Evolutionary conservation across 2,797 vertebrate species (phyloP), one percentile per base, ranked within the genome.

Genomic region (Silurus lanzhouensis): DNA sequence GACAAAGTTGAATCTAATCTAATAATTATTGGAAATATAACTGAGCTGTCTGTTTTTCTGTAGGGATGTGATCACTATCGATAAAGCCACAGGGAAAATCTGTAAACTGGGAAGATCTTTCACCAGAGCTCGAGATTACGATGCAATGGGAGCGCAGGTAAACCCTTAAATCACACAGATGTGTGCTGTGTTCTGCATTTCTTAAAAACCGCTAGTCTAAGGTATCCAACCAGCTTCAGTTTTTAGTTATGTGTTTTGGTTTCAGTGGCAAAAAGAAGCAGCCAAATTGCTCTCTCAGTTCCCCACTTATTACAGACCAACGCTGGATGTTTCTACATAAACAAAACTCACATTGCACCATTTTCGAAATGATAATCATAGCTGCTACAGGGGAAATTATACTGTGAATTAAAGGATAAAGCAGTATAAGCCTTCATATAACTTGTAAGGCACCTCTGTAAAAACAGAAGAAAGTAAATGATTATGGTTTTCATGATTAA

Each of bases 61-160:
- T 87, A 98, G 98, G 31, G 98, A 99, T 1, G 97, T 99, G 14
- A 98, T 99, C 88, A 99, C 97, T 14, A 99, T 99, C 0, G 98
- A 99, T 91, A 99, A 99, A 92, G 97, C 97, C 83, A 99, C 98
- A 0, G 98, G 98, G 31, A 99, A 99, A 90, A 99, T 99, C 90
- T 96, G 95, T 38, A 99, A 99, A 87, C 91, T 99, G 87, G 98
- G 97, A 0, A 96, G 97, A 20, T 98, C 97, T 58, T 99, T 99
- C 92, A 99, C 98, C 0, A 94, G 98, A 14, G 97, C 98, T 0
- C 94, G 97, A 0, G 98, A 99, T 92, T 99, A 99, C 0, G 98
- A 99, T 0, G 97, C 98, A 60, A 99, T 99, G 97, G 97, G 98
- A 70, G 94, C 97, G 1, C 98, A 99, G 97, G 98, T 99, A 92